Evolutionary conservation across 1,140 invertebrate species (phyloP), one percentile per base, ranked within the genome.

Genomic region (Meloidogyne chitwoodi): DNA sequence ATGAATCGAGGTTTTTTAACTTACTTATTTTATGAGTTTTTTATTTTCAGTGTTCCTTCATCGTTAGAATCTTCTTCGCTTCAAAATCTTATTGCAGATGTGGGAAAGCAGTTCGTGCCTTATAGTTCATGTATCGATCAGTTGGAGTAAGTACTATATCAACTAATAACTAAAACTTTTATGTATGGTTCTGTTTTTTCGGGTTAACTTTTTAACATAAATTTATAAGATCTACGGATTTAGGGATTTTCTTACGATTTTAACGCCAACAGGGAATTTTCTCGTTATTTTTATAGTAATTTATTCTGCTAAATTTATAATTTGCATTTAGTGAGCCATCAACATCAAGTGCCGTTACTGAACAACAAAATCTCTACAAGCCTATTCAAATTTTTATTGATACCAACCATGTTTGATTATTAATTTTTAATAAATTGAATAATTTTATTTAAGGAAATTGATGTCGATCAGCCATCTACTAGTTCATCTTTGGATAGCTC

Each of bases 401-500:
- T 38, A 76, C 31, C 22, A 75, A 67, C 22, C 19, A 62, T 61
- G 75, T 76, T 24, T 27, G 76, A 24, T 19, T 29, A 29, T 10
- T 10, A 27, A 16, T 73, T 24, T 14, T n/a, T 26, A 63, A 4
- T 56, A 61, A 26, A 31, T 61, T 29, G n/a, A 63, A 72, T 24
- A n/a, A n/a, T 31, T 0, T 64, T 26, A 27, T 14, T 73, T 61
- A 26, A 73, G 56, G 77, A 70, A 12, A n/a, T 78, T n/a, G 66
- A 44, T 62, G 75, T 66, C 41, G 79, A 77, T 31, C 76, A 78
- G 67, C 78, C 77, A 6, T 78, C 77, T 0, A 79, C 77, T 41
- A 78, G 77, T 67, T 78, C 77, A 4, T 80, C 77, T 19, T 27
- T 80, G 27, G 8, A 80, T 34, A 78, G 77, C 63, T 66, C 77